phyloP scores from a whole-genome alignment of 1,140 invertebrate species.

The Musca vetustissima region DNA sequence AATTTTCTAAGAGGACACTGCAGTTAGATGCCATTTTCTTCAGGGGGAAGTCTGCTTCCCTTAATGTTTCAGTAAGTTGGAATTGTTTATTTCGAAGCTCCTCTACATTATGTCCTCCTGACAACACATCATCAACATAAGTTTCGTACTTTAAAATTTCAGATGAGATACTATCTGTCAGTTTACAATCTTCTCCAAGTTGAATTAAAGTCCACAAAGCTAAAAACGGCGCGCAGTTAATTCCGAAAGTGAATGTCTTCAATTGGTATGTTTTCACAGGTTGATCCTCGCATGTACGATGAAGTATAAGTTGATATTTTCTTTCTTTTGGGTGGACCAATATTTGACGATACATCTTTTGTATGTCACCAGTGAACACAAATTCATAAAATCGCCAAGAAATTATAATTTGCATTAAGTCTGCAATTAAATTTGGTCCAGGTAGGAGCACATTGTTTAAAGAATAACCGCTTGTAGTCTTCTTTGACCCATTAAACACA shows the following conservation, averaged over 20 bases:
- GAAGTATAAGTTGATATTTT: conserved; percentile 3
- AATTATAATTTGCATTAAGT: neutral
- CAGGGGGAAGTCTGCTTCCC: neutral
- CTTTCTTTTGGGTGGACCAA: neutral
- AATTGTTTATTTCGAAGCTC: neutral
- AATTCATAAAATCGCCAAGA: conserved; percentile 5
- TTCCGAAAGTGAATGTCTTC: conserved; percentile 9
- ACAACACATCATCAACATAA: conserved; percentile 19
- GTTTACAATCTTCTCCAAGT: neutral
- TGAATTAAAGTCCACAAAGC: conserved; percentile 1
- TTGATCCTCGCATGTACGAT: neutral
- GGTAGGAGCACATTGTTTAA: conserved; percentile 6
- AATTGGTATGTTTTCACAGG: neutral
- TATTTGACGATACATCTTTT: conserved; percentile 25
- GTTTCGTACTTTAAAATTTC: neutral
- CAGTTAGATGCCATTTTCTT: neutral
- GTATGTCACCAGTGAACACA: conserved; percentile 12
- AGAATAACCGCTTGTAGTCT: neutral
- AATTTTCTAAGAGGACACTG: neutral
- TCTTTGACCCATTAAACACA: conserved; percentile 10
- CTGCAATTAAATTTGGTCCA: conserved; percentile 2
- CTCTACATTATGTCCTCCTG: neutral
- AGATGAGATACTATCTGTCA: neutral
- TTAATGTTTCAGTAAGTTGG: neutral
- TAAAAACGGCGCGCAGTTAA: conserved; percentile 9